Conservation (phyloP, 2,113 vertebrate species). For the Lasiurus borealis region DNA sequence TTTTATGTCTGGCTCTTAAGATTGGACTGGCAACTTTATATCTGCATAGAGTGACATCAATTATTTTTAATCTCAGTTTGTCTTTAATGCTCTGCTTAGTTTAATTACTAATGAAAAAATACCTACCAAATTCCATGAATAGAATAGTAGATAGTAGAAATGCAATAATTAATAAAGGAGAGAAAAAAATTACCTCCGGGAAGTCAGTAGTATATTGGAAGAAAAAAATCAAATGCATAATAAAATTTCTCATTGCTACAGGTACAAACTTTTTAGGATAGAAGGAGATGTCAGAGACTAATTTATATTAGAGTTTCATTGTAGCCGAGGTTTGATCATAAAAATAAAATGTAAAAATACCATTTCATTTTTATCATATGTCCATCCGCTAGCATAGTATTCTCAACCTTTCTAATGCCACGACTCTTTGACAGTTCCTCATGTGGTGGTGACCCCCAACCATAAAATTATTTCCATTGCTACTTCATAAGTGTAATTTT, state of each 20-base stretch:
- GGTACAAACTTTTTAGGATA: neutral
- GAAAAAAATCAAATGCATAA: neutral
- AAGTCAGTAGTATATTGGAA: neutral
- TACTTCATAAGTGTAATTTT: too few species aligned
- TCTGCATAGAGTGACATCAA: neutral
- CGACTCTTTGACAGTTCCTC: too few species aligned
- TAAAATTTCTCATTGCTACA: neutral
- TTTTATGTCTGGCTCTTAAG: neutral
- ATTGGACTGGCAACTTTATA: neutral
- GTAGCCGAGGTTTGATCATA: neutral
- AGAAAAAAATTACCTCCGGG: neutral
- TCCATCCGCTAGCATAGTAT: too few species aligned
- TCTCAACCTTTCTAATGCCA: too few species aligned
- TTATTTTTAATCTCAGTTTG: neutral
- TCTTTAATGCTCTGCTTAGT: neutral
- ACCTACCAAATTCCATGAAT: neutral
- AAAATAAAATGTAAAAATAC: neutral
- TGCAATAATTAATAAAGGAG: neutral
- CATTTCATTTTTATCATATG: neutral
- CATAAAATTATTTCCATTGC: too few species aligned
- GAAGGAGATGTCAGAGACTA: neutral
- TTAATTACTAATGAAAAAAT: neutral
- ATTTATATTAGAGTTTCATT: neutral
- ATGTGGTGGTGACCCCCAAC: too few species aligned
- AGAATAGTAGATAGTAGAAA: neutral